Percentiles rank a stretch among this genome's conserved stretches.
Evolutionary conservation across 2,797 vertebrate species (phyloP).

Genomic region (Sphaeramia orbicularis): DNA sequence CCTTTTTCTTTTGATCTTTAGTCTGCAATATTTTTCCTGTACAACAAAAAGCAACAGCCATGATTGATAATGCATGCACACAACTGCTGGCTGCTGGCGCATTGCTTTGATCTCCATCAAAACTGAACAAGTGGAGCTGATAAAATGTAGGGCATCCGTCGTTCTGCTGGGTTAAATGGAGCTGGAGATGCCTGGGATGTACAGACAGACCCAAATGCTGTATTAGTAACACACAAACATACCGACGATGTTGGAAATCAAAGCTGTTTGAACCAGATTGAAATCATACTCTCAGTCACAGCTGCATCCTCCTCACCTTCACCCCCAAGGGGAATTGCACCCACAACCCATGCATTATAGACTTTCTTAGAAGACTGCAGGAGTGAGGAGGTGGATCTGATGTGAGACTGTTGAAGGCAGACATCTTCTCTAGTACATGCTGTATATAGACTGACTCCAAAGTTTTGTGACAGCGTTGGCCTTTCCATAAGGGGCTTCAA

Average conservation of each 20-base stretch:
- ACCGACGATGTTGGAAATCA: slow-evolving; percentile 38
- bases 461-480: slow-evolving; percentile 66
- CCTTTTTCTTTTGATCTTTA: slow-evolving; percentile 72
- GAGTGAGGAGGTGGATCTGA: slow-evolving; percentile 24
- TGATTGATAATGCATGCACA: slow-evolving; percentile 79
- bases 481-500: slow-evolving; percentile 62
- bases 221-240: slow-evolving; percentile 24
- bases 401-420: slow-evolving; percentile 23
- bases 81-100: slow-evolving; percentile 60
- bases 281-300: slow-evolving; percentile 37
- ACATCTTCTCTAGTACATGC: slow-evolving; percentile 33
- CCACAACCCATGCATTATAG: slow-evolving; percentile 31
- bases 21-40: slow-evolving; percentile 53
- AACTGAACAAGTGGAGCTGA: slow-evolving; percentile 67
- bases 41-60: slow-evolving; percentile 70
- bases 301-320: slow-evolving; percentile 22
- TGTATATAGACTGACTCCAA: slow-evolving; percentile 57
- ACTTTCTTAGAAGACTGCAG: slow-evolving; percentile 19
- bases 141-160: slow-evolving; percentile 73
- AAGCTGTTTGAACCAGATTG: slow-evolving; percentile 30
- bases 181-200: slow-evolving; percentile 41
- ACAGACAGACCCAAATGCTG: slow-evolving; percentile 36
- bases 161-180: slow-evolving; percentile 66
- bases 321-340: slow-evolving; percentile 30
- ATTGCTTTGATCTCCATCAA: slow-evolving; percentile 75